phyloP scores from a whole-genome alignment of 2,113 vertebrate species.

The Motacilla tschutschensis region DNA sequence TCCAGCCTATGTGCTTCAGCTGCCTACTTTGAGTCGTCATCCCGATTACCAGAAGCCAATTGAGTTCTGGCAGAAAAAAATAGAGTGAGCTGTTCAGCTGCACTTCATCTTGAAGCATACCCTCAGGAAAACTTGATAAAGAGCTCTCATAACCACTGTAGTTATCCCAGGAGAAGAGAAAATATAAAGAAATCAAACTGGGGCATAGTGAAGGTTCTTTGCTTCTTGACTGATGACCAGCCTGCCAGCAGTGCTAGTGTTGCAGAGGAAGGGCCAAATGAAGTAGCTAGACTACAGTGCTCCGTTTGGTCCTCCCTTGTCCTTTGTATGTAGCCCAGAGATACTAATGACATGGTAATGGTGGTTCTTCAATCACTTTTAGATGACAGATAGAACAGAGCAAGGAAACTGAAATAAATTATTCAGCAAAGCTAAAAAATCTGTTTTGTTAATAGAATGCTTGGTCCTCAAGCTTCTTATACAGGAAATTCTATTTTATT shows the following conservation, averaged over 20 bases:
- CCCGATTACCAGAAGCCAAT: not conserved
- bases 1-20: not conserved
- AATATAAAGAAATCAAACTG: not conserved
- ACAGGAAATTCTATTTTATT: not conserved
- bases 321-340: not conserved
- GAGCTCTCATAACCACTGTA: not conserved
- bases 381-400: not conserved
- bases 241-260: not conserved
- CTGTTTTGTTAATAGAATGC: not conserved
- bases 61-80: not conserved
- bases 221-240: not conserved
- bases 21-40: not conserved
- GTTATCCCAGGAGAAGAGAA: not conserved
- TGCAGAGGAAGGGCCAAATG: not conserved
- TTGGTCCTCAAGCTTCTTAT: not conserved
- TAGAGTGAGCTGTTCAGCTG: not conserved
- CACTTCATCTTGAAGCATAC: not conserved
- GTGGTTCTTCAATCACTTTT: not conserved
- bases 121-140: not conserved
- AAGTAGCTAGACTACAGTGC: not conserved
- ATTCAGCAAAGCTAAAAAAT: not conserved
- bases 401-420: not conserved
- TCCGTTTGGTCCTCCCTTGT: not conserved
- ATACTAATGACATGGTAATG: not conserved
- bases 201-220: not conserved